Conservation (phyloP, 2,888 invertebrate genomes). For the Merodon equestris region DNA sequence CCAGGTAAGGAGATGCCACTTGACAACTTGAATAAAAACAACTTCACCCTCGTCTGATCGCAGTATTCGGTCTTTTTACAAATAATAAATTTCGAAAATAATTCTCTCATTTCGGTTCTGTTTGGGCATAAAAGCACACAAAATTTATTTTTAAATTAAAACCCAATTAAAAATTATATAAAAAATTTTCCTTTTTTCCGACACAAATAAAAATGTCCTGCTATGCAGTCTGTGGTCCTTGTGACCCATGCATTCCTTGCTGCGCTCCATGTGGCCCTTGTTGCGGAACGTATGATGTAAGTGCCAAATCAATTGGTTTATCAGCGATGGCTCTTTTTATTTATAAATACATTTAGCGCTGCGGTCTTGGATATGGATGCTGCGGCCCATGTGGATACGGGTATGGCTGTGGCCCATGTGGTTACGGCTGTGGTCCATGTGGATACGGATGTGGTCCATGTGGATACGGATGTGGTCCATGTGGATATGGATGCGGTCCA, state of each 20-base stretch:
- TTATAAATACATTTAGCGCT: too few species aligned
- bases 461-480: slow-evolving; percentile 1
- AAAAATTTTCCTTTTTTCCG: neutral
- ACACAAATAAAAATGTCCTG: slow-evolving; percentile 11
- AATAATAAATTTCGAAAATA: neutral
- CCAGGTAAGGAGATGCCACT: too few species aligned
- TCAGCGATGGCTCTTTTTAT: neutral
- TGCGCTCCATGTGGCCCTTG: slow-evolving; percentile 20
- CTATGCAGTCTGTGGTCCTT: slow-evolving; percentile 8
- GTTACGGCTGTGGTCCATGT: slow-evolving; percentile 5
- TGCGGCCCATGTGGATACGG: slow-evolving; percentile 5
- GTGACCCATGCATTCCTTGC: slow-evolving; percentile 7
- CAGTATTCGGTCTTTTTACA: too few species aligned
- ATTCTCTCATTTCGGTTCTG: slow-evolving; percentile 4
- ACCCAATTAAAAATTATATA: neutral
- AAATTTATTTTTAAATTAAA: slow-evolving; percentile 5
- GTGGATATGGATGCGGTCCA: neutral
- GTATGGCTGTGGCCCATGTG: neutral
- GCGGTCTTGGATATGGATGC: neutral
- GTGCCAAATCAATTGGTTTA: neutral
- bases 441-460: slow-evolving; percentile 3
- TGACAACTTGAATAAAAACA: too few species aligned
- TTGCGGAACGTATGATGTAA: slow-evolving; percentile 13
- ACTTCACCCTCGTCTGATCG: too few species aligned
- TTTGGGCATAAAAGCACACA: slow-evolving; percentile 2